Percentiles rank a stretch among this genome's conserved stretches.
Evolutionary conservation across 2,888 invertebrate species (phyloP).

Genomic region (Ormyrus labotus): DNA sequence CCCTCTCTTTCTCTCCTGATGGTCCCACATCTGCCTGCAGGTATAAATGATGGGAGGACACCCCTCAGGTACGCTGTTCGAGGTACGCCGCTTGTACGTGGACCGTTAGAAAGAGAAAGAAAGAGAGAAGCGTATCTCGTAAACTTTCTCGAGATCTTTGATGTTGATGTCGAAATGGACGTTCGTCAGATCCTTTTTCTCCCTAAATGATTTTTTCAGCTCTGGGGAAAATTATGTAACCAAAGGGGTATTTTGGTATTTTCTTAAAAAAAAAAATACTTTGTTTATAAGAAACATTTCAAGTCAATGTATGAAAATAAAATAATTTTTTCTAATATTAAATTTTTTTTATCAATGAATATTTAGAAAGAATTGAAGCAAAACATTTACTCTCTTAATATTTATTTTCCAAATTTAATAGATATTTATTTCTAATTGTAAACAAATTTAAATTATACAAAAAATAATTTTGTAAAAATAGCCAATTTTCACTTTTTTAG

Average conservation of each 20-base stretch:
- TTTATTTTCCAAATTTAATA: too few species aligned
- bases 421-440: too few species aligned
- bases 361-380: too few species aligned
- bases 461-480: too few species aligned
- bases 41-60: conserved; percentile 12
- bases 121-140: not conserved
- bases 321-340: not conserved
- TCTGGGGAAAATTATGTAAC: not conserved
- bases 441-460: too few species aligned
- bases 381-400: too few species aligned
- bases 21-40: not conserved
- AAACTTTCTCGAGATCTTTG: not conserved
- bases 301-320: not conserved
- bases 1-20: not conserved
- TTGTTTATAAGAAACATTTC: not conserved
- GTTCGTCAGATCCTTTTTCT: not conserved
- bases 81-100: not conserved
- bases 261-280: not conserved
- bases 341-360: not conserved
- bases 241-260: not conserved
- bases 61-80: not conserved
- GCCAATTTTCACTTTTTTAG: too few species aligned
- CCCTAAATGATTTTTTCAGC: not conserved
- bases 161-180: not conserved
- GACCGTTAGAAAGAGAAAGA: not conserved